Evolutionary conservation across 2,888 invertebrate species (phyloP), one percentile per base, ranked within the genome.

Genomic region (Drosophila diplacantha): DNA sequence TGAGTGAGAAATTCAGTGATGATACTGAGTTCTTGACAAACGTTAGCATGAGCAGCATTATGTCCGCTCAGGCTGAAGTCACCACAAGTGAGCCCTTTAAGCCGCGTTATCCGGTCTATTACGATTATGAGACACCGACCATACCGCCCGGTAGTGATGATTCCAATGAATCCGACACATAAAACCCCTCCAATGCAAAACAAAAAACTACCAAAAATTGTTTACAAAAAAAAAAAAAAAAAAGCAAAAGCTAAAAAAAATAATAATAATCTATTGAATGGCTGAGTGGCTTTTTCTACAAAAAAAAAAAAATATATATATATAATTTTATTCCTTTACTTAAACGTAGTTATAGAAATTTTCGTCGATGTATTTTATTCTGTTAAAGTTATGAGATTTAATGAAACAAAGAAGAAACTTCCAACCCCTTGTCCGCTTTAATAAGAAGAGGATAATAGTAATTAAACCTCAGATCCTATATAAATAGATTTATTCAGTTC

Each of bases 101-200:
- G 74, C 87, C 87, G 68, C 87, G 87, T 70, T 87, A 87, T 72
- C 87, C 87, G 69, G 88, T 87, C 73, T 87, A 87, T 78, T 87
- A 87, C 75, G 85, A 87, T 41, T 87, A 86, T 64, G 84, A 87
- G 81, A 87, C 87, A 71, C 87, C 87, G 81, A 87, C 85, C 72
- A 87, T 87, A 86, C 87, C 87, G 85, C 87, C 87, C 86, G 87
- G 87, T 87, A 87, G 86, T 87, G 87, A 87, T 81, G 87, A 87
- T 85, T 86, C 86, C 67, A 83, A 79, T 78, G 80, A 80, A 81
- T 83, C 83, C 81, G 80, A 80, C 79, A 80, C 73, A 73, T 80
- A 80, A 82, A 49, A 24, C 34, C 61, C 50, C 34, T 61, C 39
- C 61, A 60, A 50, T 34, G 50, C 34, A 50, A 39, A 43, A 34